Evolutionary conservation across 2,113 vertebrate species (phyloP).

Genomic region (Oreochromis spilurus): DNA sequence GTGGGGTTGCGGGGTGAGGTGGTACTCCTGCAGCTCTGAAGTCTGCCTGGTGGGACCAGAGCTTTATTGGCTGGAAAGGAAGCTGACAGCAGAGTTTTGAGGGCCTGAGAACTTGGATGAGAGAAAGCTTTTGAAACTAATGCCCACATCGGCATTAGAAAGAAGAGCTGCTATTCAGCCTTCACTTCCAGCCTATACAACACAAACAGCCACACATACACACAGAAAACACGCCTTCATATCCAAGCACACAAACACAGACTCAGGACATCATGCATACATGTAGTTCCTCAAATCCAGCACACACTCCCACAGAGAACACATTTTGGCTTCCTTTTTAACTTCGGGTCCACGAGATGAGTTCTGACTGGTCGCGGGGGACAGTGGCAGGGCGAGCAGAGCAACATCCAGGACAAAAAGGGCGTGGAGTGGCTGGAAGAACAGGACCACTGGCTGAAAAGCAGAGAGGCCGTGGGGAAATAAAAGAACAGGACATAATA

Average conservation of each 20-base stretch:
- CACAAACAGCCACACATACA: conserved; percentile 3
- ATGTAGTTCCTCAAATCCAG: neutral
- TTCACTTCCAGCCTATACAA: conserved; percentile 29
- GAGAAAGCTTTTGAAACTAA: conserved; percentile 82
- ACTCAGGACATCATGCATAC: neutral
- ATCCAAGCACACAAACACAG: conserved; percentile 18
- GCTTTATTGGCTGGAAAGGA: conserved; percentile 65
- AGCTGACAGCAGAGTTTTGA: conserved; percentile 41
- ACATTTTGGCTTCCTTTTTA: conserved; percentile 80
- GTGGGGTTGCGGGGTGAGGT: conserved; percentile 9
- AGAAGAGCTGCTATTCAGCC: conserved; percentile 80
- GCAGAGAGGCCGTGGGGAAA: conserved; percentile 47
- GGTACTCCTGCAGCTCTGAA: conserved; percentile 50
- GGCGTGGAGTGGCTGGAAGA: conserved; percentile 60
- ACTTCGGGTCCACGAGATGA: conserved; percentile 88
- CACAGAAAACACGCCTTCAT: conserved; percentile 25
- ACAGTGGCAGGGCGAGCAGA: conserved; percentile 82
- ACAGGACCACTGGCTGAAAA: conserved; percentile 72
- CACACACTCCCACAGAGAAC: conserved; percentile 11
- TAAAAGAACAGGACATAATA: neutral
- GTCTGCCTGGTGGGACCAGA: conserved; percentile 50
- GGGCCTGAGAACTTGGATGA: conserved; percentile 80
- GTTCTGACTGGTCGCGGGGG: conserved; percentile 95
- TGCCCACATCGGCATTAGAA: conserved; percentile 76
- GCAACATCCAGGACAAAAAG: conserved; percentile 81